Base-by-base conservation (phyloP, 2,888 invertebrate species). In the Diarsia dahlii region DNA sequence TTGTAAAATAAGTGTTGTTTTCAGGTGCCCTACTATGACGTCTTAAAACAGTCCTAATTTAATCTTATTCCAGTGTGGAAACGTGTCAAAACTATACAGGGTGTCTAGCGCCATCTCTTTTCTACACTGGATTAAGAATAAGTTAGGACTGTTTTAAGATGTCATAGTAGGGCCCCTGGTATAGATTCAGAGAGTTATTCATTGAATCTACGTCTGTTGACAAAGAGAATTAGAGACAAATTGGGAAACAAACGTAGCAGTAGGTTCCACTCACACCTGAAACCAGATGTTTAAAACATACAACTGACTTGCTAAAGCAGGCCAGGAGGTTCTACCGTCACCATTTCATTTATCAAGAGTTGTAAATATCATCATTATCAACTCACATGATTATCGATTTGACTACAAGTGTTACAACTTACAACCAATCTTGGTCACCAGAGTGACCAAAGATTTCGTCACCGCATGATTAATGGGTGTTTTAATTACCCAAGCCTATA, bases 401-500 rank as follows among this genome's bases (percentile, higher is more conserved):
- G 63, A 63, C n/a, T 45, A 34, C 28, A 60, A 63, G 45, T 15
- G 63, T n/a, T 45, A 63, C 45, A 63, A 13, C 13, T n/a, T 45
- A 63, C 45, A 63, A 13, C 13, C n/a, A 63, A 45, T 13, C 28
- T 46, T 34, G 18, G n/a, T 46, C 46, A 54, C 54, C 54, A 60
- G 45, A 69, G 34, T 66, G 52, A 20, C 28, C 54, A 34, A 39
- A 58, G 46, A 76, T 82, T 75, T 84, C 76, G 60, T 67, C 64
- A 75, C 67, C 34, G 10, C n/a, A 39, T 88, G 82, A 88, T 86
- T 68, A 87, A 87, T 87, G 68, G 50, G 45, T 67, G 62, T 68
- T 75, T 76, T 84, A 76, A 82, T 86, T 78, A 82, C 64, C 15
- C 13, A 23, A 56, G 23, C 15, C 52, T 78, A 74, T 58, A 18